Percentiles rank a stretch among this genome's conserved stretches.
Evolutionary conservation across 2,888 invertebrate genomes (phyloP).

Genomic region (Cartodere bifasciata): DNA sequence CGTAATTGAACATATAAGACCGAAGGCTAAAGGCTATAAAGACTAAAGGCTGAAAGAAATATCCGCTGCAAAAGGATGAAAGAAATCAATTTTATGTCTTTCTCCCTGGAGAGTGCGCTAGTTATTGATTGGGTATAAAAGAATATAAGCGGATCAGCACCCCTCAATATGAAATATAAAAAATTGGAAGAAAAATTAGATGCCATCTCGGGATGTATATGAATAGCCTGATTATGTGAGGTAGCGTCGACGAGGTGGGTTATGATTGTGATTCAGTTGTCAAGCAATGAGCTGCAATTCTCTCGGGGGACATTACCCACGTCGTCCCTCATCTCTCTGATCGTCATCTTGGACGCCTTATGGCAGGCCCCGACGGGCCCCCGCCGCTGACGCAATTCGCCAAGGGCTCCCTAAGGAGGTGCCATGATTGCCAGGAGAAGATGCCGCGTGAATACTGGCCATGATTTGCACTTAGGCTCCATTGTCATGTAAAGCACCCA

Average conservation of each 20-base stretch:
- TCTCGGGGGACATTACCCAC: constrained; percentile 27
- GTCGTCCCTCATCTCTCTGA: constrained; percentile 21
- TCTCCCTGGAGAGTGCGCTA: too few relatives aligned
- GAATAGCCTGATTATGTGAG: too few relatives aligned
- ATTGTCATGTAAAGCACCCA: constrained; percentile 12
- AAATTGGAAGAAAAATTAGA: too few relatives aligned
- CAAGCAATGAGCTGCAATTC: constrained; percentile 24
- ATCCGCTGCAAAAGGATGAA: too few relatives aligned
- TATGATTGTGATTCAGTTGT: constrained; percentile 13
- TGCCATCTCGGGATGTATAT: too few relatives aligned
- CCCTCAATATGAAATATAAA: too few relatives aligned
- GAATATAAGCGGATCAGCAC: too few relatives aligned
- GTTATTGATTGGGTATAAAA: too few relatives aligned
- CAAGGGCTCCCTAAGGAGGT: constrained; percentile 17
- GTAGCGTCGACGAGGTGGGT: constrained; percentile 8
- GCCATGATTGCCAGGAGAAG: constrained; percentile 28
- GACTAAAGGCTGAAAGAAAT: too few relatives aligned
- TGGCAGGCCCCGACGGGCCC: constrained; percentile 20
- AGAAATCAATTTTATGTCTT: too few relatives aligned
- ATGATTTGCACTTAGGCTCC: constrained; percentile 6
- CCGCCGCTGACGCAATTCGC: constrained; percentile 25
- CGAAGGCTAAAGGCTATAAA: too few relatives aligned
- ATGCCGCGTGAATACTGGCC: constrained; percentile 25
- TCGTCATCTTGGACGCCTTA: constrained; percentile 19
- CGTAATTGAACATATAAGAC: too few relatives aligned